phyloP scores from a whole-genome alignment of 2,888 invertebrate species.

The Pristionchus fissidentatus region DNA sequence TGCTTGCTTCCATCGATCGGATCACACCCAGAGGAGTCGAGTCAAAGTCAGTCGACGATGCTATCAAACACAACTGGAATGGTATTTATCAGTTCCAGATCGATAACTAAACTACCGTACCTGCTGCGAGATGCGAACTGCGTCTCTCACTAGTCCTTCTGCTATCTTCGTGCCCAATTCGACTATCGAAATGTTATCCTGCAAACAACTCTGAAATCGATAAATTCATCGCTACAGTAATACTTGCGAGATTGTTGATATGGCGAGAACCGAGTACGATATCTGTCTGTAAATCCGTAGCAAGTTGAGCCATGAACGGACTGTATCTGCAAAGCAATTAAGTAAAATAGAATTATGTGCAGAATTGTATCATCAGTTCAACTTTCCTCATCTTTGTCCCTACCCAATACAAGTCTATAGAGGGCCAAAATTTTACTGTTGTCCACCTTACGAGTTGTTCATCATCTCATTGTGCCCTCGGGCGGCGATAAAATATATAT shows the following conservation, averaged over 20 bases:
- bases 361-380: no score
- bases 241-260: constrained; percentile 26
- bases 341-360: no score
- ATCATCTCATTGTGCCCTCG: no score
- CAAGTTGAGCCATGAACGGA: constrained; percentile 41
- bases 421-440: no score
- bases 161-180: constrained; percentile 7
- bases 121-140: background rate
- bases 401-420: no score
- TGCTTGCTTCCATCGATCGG: background rate
- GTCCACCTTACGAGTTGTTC: no score
- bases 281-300: constrained; percentile 31
- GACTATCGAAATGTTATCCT: constrained; percentile 18
- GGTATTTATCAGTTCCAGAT: background rate
- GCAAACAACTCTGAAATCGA: background rate
- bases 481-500: background rate
- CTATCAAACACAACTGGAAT: background rate
- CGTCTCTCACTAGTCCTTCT: constrained; percentile 20
- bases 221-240: no score
- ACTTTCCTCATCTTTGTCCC: no score
- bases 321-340: background rate
- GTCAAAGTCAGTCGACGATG: background rate
- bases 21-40: constrained; percentile 26
- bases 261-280: constrained; percentile 9
- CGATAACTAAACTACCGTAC: background rate